Percentiles rank a stretch among this genome's conserved stretches.
phyloP scores from a whole-genome alignment of 2,888 invertebrate genomes.

The Cheilosia pagana region DNA sequence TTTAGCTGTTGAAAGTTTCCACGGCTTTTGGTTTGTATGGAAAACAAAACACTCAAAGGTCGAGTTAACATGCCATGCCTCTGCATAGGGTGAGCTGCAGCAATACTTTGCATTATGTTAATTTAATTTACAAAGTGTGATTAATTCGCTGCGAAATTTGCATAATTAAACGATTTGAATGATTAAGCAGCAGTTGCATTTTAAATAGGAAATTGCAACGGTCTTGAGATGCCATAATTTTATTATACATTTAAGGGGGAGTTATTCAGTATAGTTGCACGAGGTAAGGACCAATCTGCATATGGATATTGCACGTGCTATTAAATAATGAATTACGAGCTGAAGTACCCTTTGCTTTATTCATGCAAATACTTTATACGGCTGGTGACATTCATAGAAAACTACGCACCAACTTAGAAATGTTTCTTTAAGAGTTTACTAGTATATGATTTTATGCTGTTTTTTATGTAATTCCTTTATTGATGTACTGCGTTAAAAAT shows the following conservation, averaged over 20 bases:
- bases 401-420: too few species aligned
- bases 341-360: not conserved
- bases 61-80: not conserved
- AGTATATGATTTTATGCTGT: too few species aligned
- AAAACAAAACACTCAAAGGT: not conserved
- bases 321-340: not conserved
- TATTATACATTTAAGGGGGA: not conserved
- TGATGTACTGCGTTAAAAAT: too few species aligned
- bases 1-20: not conserved
- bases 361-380: too few species aligned
- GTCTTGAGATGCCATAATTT: slow-evolving; percentile 19
- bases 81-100: not conserved
- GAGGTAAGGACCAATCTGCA: not conserved
- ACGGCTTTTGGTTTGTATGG: not conserved
- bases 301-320: slow-evolving; percentile 1
- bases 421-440: too few species aligned
- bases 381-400: too few species aligned
- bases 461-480: too few species aligned
- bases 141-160: slow-evolving; percentile 27
- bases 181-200: slow-evolving; percentile 21
- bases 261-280: slow-evolving; percentile 3
- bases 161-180: slow-evolving; percentile 27
- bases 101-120: slow-evolving; percentile 7
- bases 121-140: slow-evolving; percentile 2
- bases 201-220: slow-evolving; percentile 13